A percentile compares a stretch with the other conserved stretches of the same genome.
phyloP scores from a whole-genome alignment of 2,888 invertebrate genomes.

The Tridacna gigas region DNA sequence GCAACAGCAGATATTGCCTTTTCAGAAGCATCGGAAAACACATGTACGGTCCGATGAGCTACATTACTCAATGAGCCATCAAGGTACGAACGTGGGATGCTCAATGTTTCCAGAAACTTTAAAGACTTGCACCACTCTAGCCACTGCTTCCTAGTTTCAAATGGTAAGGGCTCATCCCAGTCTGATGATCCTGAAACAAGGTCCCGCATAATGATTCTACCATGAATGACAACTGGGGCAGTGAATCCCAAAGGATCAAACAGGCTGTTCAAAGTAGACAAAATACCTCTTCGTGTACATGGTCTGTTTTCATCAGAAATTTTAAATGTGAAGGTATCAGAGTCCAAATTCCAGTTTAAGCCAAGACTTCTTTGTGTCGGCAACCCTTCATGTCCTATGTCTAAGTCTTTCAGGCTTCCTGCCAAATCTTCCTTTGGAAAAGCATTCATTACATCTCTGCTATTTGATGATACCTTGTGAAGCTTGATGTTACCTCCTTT shows the following conservation, averaged over 20 bases:
- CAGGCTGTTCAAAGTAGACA: slow-evolving; percentile 60
- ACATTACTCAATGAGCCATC: not conserved
- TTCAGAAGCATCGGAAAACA: slow-evolving; percentile 69
- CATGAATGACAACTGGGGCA: slow-evolving; percentile 44
- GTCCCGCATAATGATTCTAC: slow-evolving; percentile 62
- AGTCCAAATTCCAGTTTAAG: slow-evolving; percentile 49
- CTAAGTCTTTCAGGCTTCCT: slow-evolving; percentile 44
- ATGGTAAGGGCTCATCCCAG: slow-evolving; percentile 68
- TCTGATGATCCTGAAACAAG: slow-evolving; percentile 44
- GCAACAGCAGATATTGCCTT: slow-evolving; percentile 65
- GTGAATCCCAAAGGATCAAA: slow-evolving; percentile 67
- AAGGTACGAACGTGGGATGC: slow-evolving; percentile 35
- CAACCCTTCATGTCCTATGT: slow-evolving; percentile 37
- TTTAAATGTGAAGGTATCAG: slow-evolving; percentile 50
- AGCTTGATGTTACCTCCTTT: slow-evolving; percentile 46
- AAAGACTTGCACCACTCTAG: slow-evolving; percentile 40
- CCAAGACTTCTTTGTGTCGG: slow-evolving; percentile 63
- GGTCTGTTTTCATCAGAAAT: slow-evolving; percentile 38
- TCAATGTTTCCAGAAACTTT: slow-evolving; percentile 14
- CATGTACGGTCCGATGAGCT: slow-evolving; percentile 17
- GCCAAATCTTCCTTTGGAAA: slow-evolving; percentile 58
- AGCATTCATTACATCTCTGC: slow-evolving; percentile 49
- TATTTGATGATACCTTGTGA: slow-evolving; percentile 66
- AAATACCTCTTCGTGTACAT: slow-evolving; percentile 52
- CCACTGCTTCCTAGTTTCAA: slow-evolving; percentile 40